Evolutionary conservation across 2,113 vertebrate species (phyloP).

Genomic region (Antechinus flavipes): DNA sequence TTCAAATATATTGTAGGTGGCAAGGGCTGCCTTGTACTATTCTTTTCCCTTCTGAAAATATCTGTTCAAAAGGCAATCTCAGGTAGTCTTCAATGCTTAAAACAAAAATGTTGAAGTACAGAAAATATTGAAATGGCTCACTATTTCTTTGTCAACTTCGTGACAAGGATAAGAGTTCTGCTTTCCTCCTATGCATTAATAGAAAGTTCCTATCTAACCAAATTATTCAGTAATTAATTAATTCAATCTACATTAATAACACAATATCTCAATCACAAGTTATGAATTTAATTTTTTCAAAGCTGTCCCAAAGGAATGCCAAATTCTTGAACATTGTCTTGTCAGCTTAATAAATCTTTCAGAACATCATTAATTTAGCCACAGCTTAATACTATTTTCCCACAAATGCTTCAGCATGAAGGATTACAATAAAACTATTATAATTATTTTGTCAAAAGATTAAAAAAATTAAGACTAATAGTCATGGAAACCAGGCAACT

Average conservation of each 20-base stretch:
- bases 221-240: constrained; percentile 78
- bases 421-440: constrained; percentile 33
- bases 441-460: constrained; percentile 19
- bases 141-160: constrained; percentile 73
- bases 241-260: constrained; percentile 74
- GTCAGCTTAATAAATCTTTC: constrained; percentile 44
- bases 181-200: constrained; percentile 67
- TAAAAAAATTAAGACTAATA: constrained; percentile 23
- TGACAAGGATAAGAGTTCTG: constrained; percentile 67
- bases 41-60: constrained; percentile 59
- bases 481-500: background rate
- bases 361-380: constrained; percentile 44
- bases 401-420: constrained; percentile 25
- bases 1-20: constrained; percentile 48
- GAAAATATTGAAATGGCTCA: constrained; percentile 59
- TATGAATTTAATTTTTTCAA: constrained; percentile 63
- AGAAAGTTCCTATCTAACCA: constrained; percentile 72
- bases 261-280: constrained; percentile 71
- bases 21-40: constrained; percentile 56
- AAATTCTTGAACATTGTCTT: constrained; percentile 44
- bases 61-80: constrained; percentile 61
- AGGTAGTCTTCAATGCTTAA: constrained; percentile 55
- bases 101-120: constrained; percentile 60
- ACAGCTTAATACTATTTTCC: constrained; percentile 21
- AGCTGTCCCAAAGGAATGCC: constrained; percentile 27